Evolutionary conservation across 2,888 invertebrate genomes (phyloP), one percentile per base, ranked within the genome.

Genomic region (Saturnia pavonia): DNA sequence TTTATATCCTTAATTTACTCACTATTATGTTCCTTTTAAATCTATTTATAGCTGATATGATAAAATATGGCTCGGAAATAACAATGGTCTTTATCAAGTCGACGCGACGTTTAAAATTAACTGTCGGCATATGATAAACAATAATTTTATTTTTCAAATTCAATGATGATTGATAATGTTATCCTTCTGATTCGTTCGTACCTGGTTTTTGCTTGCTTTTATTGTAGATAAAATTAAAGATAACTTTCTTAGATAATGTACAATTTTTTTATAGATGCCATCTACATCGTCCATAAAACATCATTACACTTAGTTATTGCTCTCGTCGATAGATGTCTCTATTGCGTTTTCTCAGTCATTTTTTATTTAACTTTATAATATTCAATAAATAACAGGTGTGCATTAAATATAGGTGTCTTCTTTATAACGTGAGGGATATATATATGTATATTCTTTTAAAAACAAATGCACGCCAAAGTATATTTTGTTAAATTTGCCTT

Each of bases 11-110:
- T 40, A n/a, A 40, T 65, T 27, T 40, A n/a, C 40, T 65, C 19
- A 7, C 22, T 65, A 6, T 40, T 40, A 40, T 40, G 7, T 40
- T 65, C 65, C 65, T 60, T 65, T 19, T 65, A 65, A 40, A 40
- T 65, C 65, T 65, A 65, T 65, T 65, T 40, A 65, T 65, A 65
- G 65, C 65, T 9, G 40, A 65, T 65, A 65, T 9, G 40, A 65
- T 65, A 65, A 65, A 34, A 27, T 14, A 27, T 60, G 19, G 12
- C 25, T 14, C 57, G 27, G 57, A 27, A 60, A 60, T 60, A 60
- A 60, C 57, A 60, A 60, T 4, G 57, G 27, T 25, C 27, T 60
- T 60, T 60, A 60, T 60, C 57, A 60, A 27, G 34, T 40, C 12
- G 8, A 40, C 19, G 19, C 12, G 8, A 40, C 19, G 19, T 65